Percentiles rank a stretch among this genome's conserved stretches.
phyloP scores from a whole-genome alignment of 2,888 invertebrate genomes.

The Fragum whitleyi region DNA sequence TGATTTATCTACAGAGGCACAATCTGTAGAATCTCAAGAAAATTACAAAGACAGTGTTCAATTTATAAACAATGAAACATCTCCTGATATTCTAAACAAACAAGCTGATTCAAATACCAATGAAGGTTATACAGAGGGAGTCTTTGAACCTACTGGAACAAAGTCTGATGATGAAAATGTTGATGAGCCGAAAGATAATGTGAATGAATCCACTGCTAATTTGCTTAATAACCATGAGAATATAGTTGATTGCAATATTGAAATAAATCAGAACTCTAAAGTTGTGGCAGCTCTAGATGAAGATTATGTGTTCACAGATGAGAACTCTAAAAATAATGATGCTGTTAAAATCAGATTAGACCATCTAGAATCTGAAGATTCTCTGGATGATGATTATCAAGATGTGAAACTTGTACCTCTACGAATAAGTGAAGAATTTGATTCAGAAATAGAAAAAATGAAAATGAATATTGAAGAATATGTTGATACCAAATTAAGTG shows the following conservation, averaged over 20 bases:
- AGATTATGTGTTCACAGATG: not conserved
- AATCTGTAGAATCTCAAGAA: too few relatives aligned
- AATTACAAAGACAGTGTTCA: too few relatives aligned
- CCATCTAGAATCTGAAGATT: conserved; percentile 19
- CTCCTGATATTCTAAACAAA: too few relatives aligned
- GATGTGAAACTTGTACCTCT: conserved; percentile 16
- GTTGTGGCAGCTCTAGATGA: not conserved
- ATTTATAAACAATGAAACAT: too few relatives aligned
- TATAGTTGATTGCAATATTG: not conserved
- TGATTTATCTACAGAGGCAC: too few relatives aligned
- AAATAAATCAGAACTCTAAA: not conserved
- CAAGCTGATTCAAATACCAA: too few relatives aligned
- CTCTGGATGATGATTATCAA: not conserved
- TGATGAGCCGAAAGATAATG: too few relatives aligned
- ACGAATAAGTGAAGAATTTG: conserved; percentile 15
- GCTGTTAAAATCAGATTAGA: not conserved
- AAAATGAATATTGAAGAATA: not conserved
- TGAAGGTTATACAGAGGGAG: too few relatives aligned
- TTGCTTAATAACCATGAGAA: not conserved
- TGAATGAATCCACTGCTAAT: too few relatives aligned
- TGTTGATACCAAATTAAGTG: not conserved
- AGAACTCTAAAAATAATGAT: not conserved
- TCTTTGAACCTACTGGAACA: too few relatives aligned
- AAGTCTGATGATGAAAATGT: too few relatives aligned
- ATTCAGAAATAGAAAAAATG: conserved; percentile 4